phyloP scores from a whole-genome alignment of 2,888 invertebrate species.

The Melanchra persicariae region DNA sequence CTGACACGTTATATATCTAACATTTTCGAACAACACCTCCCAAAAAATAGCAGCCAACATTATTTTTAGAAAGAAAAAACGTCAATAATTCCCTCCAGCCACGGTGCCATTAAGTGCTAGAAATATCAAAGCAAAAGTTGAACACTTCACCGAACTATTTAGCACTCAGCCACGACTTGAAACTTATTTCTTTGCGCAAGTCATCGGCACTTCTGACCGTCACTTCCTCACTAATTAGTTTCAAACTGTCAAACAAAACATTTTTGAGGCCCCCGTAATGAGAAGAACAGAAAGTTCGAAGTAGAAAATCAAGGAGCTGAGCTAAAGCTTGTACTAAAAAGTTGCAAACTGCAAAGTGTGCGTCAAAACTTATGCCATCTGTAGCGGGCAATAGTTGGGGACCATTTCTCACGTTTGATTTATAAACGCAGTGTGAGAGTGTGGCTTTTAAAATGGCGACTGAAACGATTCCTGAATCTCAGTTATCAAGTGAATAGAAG shows the following conservation, averaged over 20 bases:
- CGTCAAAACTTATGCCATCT: constrained; percentile 74
- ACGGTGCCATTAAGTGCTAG: background rate
- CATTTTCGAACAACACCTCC: too few relatives aligned
- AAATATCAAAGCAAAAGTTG: constrained; percentile 20
- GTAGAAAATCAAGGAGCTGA: constrained; percentile 36
- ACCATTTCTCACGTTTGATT: constrained; percentile 79
- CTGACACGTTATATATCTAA: too few relatives aligned
- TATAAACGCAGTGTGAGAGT: constrained; percentile 73
- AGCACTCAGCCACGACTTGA: constrained; percentile 31
- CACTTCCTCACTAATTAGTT: constrained; percentile 60
- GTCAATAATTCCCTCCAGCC: background rate
- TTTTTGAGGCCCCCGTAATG: constrained; percentile 60
- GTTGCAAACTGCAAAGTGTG: constrained; percentile 60
- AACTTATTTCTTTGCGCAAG: constrained; percentile 46
- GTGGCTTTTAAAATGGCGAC: constrained; percentile 58
- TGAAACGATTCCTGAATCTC: background rate
- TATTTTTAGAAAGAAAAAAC: constrained; percentile 1
- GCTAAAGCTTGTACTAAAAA: constrained; percentile 55
- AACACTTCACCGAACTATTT: constrained; percentile 51
- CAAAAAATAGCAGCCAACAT: background rate
- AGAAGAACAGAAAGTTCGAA: constrained; percentile 40
- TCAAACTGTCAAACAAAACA: constrained; percentile 57
- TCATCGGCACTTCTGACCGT: constrained; percentile 45
- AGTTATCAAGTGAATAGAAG: background rate
- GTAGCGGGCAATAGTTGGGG: constrained; percentile 72